Conservation (phyloP, 2,888 invertebrate genomes). For the Holacanthella duospinosa region DNA sequence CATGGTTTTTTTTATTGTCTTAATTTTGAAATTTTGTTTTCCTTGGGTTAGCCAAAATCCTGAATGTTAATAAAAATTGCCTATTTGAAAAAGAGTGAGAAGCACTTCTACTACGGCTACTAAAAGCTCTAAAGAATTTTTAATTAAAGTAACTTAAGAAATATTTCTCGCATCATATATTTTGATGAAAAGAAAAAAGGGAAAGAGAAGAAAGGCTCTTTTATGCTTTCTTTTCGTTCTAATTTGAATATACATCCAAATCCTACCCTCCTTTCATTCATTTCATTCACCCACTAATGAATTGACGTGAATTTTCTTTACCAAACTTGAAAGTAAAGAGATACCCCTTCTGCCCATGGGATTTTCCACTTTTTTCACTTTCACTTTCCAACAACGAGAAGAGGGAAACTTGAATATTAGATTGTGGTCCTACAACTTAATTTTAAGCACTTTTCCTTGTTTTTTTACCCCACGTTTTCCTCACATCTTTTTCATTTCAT, state of each 20-base stretch:
- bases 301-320: background rate
- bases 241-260: background rate
- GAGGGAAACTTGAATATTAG: slow-evolving; percentile 1
- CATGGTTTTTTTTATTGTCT: too few species aligned
- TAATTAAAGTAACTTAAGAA: slow-evolving; percentile 2
- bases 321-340: background rate
- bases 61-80: too few species aligned
- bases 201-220: background rate
- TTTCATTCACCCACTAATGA: slow-evolving; percentile 1
- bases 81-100: too few species aligned
- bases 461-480: background rate
- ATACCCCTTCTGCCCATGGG: background rate
- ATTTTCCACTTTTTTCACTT: background rate
- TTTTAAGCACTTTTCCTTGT: slow-evolving; percentile 1
- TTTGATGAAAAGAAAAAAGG: background rate
- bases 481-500: background rate
- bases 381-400: background rate
- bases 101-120: too few species aligned
- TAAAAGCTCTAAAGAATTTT: background rate
- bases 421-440: background rate
- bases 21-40: too few species aligned
- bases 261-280: background rate
- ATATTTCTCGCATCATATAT: background rate
- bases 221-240: slow-evolving; percentile 4
- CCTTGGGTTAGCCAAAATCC: too few species aligned